Conservation (phyloP, 2,888 invertebrate genomes). For the Embidobia sp. region DNA sequence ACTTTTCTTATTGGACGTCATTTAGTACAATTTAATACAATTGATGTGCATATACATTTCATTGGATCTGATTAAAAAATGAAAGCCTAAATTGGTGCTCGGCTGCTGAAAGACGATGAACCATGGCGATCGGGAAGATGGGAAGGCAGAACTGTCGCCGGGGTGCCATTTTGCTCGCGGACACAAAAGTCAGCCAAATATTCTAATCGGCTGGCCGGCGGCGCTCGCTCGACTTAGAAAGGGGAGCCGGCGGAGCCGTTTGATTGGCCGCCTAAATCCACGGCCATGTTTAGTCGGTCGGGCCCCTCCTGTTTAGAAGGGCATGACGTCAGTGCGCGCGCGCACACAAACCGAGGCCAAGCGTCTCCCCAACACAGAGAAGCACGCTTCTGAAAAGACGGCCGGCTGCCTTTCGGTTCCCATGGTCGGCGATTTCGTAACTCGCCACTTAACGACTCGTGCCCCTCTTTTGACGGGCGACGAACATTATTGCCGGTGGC, state of each 20-base stretch:
- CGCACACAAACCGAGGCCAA: conserved; percentile 69
- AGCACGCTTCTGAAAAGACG: conserved; percentile 61
- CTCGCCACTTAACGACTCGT: conserved; percentile 64
- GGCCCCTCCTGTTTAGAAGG: conserved; percentile 82
- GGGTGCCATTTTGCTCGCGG: too few relatives aligned
- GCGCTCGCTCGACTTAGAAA: conserved; percentile 70
- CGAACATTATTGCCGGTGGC: conserved; percentile 61
- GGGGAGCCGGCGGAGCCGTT: conserved; percentile 67
- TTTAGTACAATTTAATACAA: too few relatives aligned
- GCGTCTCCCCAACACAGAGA: conserved; percentile 64
- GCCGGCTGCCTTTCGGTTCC: conserved; percentile 67
- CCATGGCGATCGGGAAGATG: too few relatives aligned
- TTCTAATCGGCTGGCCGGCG: conserved; percentile 55
- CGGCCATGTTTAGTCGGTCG: conserved; percentile 79
- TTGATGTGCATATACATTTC: too few relatives aligned
- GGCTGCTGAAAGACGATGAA: too few relatives aligned
- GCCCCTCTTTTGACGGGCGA: conserved; percentile 62
- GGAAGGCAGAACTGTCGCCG: too few relatives aligned
- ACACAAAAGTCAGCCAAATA: too few relatives aligned
- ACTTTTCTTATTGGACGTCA: too few relatives aligned
- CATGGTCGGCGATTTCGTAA: conserved; percentile 68
- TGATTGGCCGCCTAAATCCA: conserved; percentile 80
- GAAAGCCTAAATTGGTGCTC: too few relatives aligned
- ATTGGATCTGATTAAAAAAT: too few relatives aligned
- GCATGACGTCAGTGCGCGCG: conserved; percentile 77